A percentile compares a stretch with the other conserved stretches of the same genome.
Conservation (phyloP, 2,797 vertebrate genomes). For the Enteromius viviparus region DNA sequence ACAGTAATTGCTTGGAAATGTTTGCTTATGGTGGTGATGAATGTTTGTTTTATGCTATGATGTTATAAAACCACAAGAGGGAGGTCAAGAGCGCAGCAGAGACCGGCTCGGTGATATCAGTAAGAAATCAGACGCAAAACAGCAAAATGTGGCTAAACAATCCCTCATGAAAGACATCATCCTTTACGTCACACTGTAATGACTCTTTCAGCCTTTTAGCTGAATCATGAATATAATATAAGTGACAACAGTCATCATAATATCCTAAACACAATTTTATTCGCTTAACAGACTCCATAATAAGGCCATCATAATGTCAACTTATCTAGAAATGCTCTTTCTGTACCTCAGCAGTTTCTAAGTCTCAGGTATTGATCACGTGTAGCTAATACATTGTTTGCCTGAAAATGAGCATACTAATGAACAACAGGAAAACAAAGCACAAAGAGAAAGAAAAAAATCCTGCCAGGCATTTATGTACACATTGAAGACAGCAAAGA, state of each 20-base stretch:
- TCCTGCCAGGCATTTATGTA: conserved; percentile 31
- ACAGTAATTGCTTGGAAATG: neutral
- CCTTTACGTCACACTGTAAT: neutral
- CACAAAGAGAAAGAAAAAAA: neutral
- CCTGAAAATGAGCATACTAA: neutral
- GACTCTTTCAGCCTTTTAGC: neutral
- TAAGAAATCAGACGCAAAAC: conserved; percentile 23
- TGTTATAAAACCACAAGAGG: conserved; percentile 72
- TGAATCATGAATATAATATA: neutral
- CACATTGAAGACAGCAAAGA: conserved; percentile 62
- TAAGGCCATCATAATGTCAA: neutral
- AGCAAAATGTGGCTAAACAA: conserved; percentile 35
- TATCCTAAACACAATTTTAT: neutral
- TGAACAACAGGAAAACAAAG: neutral
- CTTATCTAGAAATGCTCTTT: conserved; percentile 1
- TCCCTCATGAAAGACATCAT: conserved; percentile 1
- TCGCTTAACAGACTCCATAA: neutral
- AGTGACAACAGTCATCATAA: neutral
- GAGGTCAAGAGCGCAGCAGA: conserved; percentile 72
- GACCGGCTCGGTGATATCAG: neutral
- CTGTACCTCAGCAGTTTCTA: neutral
- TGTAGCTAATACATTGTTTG: neutral
- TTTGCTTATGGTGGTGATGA: conserved; percentile 8
- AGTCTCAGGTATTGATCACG: neutral
- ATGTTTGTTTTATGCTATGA: conserved; percentile 47